Conservation (phyloP, 1,140 invertebrate genomes). For the Calephelis virginiensis region DNA sequence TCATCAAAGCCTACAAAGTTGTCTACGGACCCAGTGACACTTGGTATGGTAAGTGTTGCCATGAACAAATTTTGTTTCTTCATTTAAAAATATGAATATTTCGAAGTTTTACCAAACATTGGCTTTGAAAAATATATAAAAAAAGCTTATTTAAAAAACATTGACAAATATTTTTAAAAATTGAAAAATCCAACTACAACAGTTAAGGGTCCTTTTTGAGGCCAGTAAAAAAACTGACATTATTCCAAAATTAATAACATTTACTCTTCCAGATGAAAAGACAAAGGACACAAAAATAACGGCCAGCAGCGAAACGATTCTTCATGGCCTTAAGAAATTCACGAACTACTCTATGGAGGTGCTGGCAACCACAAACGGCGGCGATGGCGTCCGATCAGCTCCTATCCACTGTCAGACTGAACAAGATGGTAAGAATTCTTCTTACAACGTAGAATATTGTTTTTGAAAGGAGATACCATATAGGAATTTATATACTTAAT, state of each 20-base stretch:
- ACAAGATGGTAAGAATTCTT: constrained; percentile 88
- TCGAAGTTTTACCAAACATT: too few relatives aligned
- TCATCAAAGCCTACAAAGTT: constrained; percentile 98
- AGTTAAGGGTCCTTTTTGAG: too few relatives aligned
- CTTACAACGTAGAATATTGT: too few relatives aligned
- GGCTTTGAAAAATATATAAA: too few relatives aligned
- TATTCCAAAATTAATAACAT: too few relatives aligned
- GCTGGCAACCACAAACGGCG: constrained; percentile 94
- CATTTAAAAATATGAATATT: too few relatives aligned
- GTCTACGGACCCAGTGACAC: constrained; percentile 95
- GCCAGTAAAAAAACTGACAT: too few relatives aligned
- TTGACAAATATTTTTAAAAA: too few relatives aligned
- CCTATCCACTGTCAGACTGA: constrained; percentile 96
- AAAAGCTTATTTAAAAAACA: too few relatives aligned
- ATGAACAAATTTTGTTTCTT: neutral
- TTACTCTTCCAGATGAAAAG: constrained; percentile 85
- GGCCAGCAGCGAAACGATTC: constrained; percentile 93
- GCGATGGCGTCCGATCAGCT: constrained; percentile 94
- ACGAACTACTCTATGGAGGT: constrained; percentile 99
- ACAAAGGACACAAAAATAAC: constrained; percentile 95
- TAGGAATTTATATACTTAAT: too few relatives aligned
- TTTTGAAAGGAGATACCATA: too few relatives aligned
- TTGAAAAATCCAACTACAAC: too few relatives aligned
- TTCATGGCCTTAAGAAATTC: constrained; percentile 95
- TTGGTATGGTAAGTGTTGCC: constrained; percentile 88